These are phyloP conservation scores for Palythoa grandis DNA, from an alignment of 92 coral and sea anemone genomes.

Conservation along the genomic window DNA sequence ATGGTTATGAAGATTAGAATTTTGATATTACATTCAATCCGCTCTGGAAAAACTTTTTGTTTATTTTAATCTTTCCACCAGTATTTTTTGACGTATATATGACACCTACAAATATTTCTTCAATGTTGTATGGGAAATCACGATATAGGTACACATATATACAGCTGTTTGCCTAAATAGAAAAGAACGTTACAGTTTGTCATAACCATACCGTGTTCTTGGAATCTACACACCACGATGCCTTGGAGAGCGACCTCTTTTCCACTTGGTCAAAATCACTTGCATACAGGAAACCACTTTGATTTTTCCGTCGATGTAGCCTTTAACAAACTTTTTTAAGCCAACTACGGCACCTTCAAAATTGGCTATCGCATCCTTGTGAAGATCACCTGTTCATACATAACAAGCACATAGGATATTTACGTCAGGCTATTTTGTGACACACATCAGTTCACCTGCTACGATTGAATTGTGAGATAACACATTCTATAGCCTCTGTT, in stretches of 20 bases:
- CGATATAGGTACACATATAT: background rate
- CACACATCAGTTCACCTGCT: slow-evolving; percentile 22
- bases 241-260: background rate
- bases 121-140: background rate
- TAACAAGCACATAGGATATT: slow-evolving; percentile 17
- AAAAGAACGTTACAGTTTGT: no score
- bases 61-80: background rate
- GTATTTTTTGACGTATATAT: background rate
- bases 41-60: background rate
- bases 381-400: slow-evolving; percentile 23
- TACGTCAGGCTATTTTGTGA: slow-evolving; percentile 32
- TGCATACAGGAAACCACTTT: background rate
- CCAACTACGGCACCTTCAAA: background rate
- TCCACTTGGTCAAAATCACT: background rate
- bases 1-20: slow-evolving; percentile 24
- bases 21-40: slow-evolving; percentile 1
- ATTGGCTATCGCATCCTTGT: slow-evolving; percentile 5
- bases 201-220: no score
- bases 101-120: background rate
- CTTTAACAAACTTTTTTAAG: background rate
- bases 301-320: background rate
- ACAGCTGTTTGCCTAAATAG: background rate
- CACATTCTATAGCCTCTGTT: background rate
- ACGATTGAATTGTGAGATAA: slow-evolving; percentile 35
- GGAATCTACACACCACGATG: background rate